Evolutionary conservation across 2,888 invertebrate species (phyloP).

Genomic region (Lomographa bimaculata): DNA sequence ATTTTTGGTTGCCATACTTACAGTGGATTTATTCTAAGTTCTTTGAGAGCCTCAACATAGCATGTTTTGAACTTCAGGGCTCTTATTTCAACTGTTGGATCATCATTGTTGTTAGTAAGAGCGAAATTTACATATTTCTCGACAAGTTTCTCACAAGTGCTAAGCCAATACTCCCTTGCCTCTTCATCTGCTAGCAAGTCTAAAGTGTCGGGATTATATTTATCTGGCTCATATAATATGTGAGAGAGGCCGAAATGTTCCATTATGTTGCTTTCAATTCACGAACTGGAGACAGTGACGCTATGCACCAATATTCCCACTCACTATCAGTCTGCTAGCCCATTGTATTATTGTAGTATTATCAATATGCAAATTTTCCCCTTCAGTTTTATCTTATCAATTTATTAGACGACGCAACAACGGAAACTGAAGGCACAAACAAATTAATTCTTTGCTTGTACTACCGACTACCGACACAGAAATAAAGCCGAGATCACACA

Average conservation of each 20-base stretch:
- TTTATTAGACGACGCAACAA: constrained; percentile 17
- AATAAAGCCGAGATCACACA: too few relatives aligned
- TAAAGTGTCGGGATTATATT: constrained; percentile 96
- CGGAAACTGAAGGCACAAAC: too few relatives aligned
- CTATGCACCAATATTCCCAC: constrained; percentile 40
- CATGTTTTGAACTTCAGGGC: constrained; percentile 93
- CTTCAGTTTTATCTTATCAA: constrained; percentile 58
- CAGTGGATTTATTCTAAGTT: constrained; percentile 91
- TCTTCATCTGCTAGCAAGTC: constrained; percentile 93
- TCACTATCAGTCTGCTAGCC: constrained; percentile 52
- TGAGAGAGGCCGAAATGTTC: constrained; percentile 75
- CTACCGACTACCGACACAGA: too few relatives aligned
- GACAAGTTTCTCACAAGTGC: constrained; percentile 93
- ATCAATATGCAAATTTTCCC: constrained; percentile 57
- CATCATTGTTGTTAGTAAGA: constrained; percentile 87
- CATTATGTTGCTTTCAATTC: constrained; percentile 49
- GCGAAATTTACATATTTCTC: constrained; percentile 94
- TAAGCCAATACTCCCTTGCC: constrained; percentile 96
- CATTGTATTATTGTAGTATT: constrained; percentile 62
- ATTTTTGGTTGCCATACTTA: too few relatives aligned
- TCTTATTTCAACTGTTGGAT: constrained; percentile 89
- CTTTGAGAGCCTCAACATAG: constrained; percentile 90
- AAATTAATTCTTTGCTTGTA: too few relatives aligned
- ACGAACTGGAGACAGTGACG: constrained; percentile 20
- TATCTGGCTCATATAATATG: constrained; percentile 89